Evolutionary conservation across 2,797 vertebrate species (phyloP).

Genomic region (Falco novaeseelandiae): DNA sequence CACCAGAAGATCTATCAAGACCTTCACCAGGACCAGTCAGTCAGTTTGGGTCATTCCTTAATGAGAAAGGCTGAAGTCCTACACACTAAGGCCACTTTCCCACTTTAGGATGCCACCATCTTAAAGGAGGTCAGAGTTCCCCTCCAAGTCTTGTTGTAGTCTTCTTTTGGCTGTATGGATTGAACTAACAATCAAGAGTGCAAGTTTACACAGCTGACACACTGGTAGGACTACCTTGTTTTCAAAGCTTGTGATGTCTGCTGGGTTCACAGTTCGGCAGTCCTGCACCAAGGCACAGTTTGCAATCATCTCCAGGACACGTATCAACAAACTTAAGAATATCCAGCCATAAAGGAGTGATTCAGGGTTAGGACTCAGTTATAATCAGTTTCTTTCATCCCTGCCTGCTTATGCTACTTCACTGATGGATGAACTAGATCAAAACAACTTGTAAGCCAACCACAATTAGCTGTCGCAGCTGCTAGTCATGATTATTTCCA

Average conservation of each 20-base stretch:
- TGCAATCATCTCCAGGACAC: not conserved
- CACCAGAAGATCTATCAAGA: not conserved
- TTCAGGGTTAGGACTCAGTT: not conserved
- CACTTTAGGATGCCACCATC: not conserved
- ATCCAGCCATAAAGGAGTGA: not conserved
- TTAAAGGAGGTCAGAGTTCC: not conserved
- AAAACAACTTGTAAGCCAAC: not conserved
- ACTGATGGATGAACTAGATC: not conserved
- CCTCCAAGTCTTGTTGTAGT: not conserved
- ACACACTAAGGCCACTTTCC: not conserved
- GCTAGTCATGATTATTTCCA: not conserved
- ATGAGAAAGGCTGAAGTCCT: not conserved
- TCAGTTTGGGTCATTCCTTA: not conserved
- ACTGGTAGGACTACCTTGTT: not conserved
- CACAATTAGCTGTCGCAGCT: not conserved
- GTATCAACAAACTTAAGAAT: accelerated
- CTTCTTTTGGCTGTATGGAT: not conserved
- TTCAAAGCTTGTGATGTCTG: not conserved
- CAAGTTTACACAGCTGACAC: not conserved
- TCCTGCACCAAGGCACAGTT: not conserved
- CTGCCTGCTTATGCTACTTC: not conserved
- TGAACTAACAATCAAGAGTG: accelerated
- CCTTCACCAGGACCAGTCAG: not conserved
- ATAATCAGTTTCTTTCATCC: not conserved
- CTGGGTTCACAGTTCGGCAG: not conserved